phyloP scores from a whole-genome alignment of 2,113 vertebrate genomes.

The Buteo buteo region DNA sequence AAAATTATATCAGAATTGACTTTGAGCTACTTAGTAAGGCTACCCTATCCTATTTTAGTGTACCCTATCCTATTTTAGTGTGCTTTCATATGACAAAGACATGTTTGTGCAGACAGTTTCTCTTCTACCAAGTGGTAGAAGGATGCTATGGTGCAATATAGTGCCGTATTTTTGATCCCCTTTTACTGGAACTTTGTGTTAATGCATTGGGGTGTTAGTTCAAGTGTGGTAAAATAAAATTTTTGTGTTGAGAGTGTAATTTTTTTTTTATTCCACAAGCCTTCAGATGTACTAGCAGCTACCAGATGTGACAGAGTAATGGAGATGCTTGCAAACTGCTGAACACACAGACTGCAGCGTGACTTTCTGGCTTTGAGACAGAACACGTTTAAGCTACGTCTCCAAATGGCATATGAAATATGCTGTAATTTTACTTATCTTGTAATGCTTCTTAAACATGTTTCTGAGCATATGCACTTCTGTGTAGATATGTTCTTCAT shows the following conservation, averaged over 20 bases:
- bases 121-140: neutral
- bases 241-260: too few relatives aligned
- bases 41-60: neutral
- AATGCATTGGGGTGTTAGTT: neutral
- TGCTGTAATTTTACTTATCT: neutral
- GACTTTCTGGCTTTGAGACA: neutral
- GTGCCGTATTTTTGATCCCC: neutral
- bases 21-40: neutral
- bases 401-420: neutral
- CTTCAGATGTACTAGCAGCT: neutral
- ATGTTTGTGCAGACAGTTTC: neutral
- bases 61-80: too few relatives aligned
- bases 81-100: neutral
- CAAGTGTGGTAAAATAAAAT: neutral
- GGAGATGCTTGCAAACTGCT: neutral
- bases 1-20: neutral
- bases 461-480: neutral
- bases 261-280: neutral
- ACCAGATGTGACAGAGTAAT: neutral
- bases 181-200: neutral
- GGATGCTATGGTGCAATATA: neutral
- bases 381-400: rapidly evolving
- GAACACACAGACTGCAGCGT: too few relatives aligned
- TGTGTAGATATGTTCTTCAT: neutral
- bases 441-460: neutral